A percentile compares a stretch with the other conserved stretches of the same genome.
Evolutionary conservation across 2,797 vertebrate genomes (phyloP).

Genomic region (Leptodactylus fallax): DNA sequence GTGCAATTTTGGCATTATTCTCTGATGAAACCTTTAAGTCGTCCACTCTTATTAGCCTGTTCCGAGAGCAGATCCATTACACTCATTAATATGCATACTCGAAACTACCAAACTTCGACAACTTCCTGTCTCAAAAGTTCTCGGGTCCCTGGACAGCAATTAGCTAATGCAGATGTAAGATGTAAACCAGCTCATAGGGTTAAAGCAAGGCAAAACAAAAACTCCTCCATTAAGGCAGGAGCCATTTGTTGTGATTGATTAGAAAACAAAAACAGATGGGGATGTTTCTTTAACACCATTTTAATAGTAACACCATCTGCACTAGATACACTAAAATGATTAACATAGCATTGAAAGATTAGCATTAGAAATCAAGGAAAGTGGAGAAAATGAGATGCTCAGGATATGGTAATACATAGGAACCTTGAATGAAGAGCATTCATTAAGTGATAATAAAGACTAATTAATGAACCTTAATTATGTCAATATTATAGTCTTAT

Average conservation of each 20-base stretch:
- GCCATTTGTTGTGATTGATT: constrained; percentile 54
- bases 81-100: constrained; percentile 30
- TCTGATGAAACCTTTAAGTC: background rate
- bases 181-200: constrained; percentile 8
- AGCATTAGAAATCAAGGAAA: background rate
- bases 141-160: constrained; percentile 30
- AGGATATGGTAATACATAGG: background rate
- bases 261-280: constrained; percentile 50
- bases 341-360: constrained; percentile 36
- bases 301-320: constrained; percentile 51
- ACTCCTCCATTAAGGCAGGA: constrained; percentile 1
- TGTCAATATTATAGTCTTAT: constrained; percentile 14
- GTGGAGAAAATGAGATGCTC: constrained; percentile 9
- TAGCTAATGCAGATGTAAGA: constrained; percentile 28
- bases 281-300: constrained; percentile 37
- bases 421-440: constrained; percentile 1
- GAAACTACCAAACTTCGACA: constrained; percentile 8
- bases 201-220: constrained; percentile 17
- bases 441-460: constrained; percentile 27
- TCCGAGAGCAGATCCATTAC: constrained; percentile 26
- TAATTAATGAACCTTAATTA: constrained; percentile 29
- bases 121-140: constrained; percentile 24
- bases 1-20: background rate
- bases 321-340: constrained; percentile 44
- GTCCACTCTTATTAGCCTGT: background rate